Conservation (phyloP, 2,113 vertebrate species). For the Tyrannus savana region DNA sequence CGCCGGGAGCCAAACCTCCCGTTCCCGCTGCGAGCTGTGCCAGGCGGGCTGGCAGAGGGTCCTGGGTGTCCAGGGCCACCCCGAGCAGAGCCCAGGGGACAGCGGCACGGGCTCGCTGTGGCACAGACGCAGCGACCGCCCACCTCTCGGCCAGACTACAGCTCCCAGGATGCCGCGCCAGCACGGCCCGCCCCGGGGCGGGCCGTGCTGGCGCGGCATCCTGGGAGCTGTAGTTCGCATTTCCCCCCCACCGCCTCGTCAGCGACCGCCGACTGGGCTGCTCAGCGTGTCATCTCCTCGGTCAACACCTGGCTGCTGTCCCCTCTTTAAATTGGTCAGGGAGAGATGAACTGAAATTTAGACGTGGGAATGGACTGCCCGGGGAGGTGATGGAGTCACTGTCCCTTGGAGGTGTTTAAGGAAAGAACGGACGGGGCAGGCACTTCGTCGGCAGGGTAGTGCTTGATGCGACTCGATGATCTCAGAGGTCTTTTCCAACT, state of each 20-base stretch:
- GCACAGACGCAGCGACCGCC: not conserved
- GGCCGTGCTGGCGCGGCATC: accelerated
- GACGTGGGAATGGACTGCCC: not conserved
- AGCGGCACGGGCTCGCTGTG: not conserved
- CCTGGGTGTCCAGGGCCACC: accelerated
- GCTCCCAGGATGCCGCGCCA: not conserved
- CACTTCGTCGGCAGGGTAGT: not conserved
- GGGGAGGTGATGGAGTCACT: not conserved
- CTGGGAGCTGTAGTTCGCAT: not conserved
- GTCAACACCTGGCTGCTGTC: too few relatives aligned
- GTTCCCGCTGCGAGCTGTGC: not conserved
- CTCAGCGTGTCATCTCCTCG: accelerated
- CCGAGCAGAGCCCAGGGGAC: not conserved
- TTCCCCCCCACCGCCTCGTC: accelerated
- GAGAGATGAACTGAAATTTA: not conserved
- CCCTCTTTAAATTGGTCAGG: too few relatives aligned
- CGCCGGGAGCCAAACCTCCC: not conserved
- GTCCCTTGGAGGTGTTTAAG: not conserved
- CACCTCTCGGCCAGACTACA: constrained; percentile 12
- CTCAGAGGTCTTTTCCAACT: not conserved
- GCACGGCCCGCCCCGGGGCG: accelerated
- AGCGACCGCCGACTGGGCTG: too few relatives aligned
- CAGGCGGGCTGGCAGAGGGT: not conserved
- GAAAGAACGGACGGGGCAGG: not conserved
- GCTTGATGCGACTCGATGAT: not conserved